A percentile compares a stretch with the other conserved stretches of the same genome.
Conservation (phyloP, 2,113 vertebrate species). For the Sturnus vulgaris region DNA sequence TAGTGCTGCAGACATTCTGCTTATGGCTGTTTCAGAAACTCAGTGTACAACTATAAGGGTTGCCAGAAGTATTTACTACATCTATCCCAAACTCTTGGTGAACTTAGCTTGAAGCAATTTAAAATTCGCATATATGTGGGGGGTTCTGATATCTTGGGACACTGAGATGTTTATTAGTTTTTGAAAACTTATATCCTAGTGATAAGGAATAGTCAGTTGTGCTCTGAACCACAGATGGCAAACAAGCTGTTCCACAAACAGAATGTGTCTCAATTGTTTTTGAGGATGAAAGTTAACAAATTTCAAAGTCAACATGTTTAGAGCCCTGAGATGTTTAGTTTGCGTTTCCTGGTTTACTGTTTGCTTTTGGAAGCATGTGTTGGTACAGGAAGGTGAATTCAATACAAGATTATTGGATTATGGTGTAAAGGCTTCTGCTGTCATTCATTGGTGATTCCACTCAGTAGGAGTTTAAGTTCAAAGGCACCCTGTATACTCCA, state of each 20-base stretch:
- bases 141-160: background rate
- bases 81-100: background rate
- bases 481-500: background rate
- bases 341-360: background rate
- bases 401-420: background rate
- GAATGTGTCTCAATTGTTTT: background rate
- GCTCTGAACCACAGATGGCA: background rate
- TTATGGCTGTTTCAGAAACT: background rate
- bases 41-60: background rate
- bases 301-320: background rate
- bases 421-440: background rate
- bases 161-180: background rate
- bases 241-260: background rate
- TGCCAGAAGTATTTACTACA: background rate
- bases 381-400: background rate
- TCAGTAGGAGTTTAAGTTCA: background rate
- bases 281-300: background rate
- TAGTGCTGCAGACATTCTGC: background rate
- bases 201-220: background rate
- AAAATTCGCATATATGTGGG: background rate
- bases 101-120: background rate
- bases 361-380: background rate
- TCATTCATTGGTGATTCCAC: background rate
- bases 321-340: background rate
- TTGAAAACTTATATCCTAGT: background rate